Evolutionary conservation across 2,888 invertebrate genomes (phyloP).

Genomic region (Agonopterix arenella): DNA sequence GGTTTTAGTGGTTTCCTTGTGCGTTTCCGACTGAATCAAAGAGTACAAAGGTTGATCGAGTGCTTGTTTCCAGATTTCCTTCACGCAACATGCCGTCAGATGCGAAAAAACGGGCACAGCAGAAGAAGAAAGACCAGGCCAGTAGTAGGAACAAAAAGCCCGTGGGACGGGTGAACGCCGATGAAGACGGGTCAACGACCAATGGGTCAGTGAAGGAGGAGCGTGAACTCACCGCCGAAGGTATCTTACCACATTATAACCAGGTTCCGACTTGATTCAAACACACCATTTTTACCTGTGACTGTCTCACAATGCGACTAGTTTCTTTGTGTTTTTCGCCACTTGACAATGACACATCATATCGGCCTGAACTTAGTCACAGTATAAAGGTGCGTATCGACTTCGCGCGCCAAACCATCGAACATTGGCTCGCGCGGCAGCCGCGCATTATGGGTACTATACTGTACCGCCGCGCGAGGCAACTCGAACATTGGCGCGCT

Average conservation of each 20-base stretch:
- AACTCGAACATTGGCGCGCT: too few species aligned
- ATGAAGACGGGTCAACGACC: conserved; percentile 74
- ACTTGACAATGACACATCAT: too few species aligned
- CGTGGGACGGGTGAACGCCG: conserved; percentile 66
- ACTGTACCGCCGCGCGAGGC: too few species aligned
- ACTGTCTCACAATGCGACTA: too few species aligned
- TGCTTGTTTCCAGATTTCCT: conserved; percentile 25
- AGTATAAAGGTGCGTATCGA: too few species aligned
- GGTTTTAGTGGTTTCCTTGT: not conserved
- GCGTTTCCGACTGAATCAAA: not conserved
- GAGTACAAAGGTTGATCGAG: not conserved
- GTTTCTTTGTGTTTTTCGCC: too few species aligned
- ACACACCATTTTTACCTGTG: too few species aligned
- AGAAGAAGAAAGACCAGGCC: conserved; percentile 97
- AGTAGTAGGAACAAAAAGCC: conserved; percentile 81
- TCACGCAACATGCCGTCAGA: conserved; percentile 93
- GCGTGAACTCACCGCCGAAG: conserved; percentile 84
- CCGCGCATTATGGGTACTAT: too few species aligned
- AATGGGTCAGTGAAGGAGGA: conserved; percentile 58
- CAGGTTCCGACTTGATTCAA: too few species aligned
- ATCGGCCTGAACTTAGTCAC: too few species aligned
- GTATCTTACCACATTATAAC: conserved; percentile 43
- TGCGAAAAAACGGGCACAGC: conserved; percentile 97
- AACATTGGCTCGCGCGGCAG: too few species aligned
- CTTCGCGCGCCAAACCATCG: too few species aligned